Percentiles rank a stretch among this genome's conserved stretches.
phyloP scores from a whole-genome alignment of 2,797 vertebrate species.

The Danio kyathit region DNA sequence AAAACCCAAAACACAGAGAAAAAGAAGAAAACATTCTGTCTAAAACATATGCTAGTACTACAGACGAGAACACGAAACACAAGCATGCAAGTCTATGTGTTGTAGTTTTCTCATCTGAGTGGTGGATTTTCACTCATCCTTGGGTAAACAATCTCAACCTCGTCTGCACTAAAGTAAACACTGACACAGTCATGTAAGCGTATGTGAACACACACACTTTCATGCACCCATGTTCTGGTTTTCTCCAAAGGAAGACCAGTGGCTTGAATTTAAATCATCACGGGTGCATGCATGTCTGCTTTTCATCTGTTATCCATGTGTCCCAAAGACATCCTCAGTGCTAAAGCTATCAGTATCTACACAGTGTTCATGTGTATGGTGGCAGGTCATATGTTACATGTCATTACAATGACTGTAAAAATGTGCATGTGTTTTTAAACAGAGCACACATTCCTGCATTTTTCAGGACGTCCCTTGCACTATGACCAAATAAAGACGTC shows the following conservation, averaged over 20 bases:
- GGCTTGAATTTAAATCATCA: conserved; percentile 17
- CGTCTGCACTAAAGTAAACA: conserved; percentile 32
- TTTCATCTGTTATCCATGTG: conserved; percentile 34
- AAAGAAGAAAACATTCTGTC: conserved; percentile 35
- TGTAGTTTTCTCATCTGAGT: conserved; percentile 19
- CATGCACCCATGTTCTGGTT: conserved; percentile 8
- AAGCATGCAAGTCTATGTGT: background rate
- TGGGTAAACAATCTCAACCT: conserved; percentile 28
- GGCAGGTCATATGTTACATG: conserved; percentile 30
- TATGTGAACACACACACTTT: background rate
- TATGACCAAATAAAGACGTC: conserved; percentile 37
- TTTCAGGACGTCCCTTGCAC: background rate
- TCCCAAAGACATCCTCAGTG: conserved; percentile 30
- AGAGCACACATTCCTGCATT: conserved; percentile 11
- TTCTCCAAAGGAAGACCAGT: conserved; percentile 38
- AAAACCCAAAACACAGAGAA: conserved; percentile 20
- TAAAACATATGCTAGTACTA: conserved; percentile 1
- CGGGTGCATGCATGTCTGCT: background rate
- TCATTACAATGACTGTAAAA: conserved; percentile 1
- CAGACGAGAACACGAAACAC: background rate
- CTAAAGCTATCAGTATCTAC: background rate
- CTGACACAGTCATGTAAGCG: background rate
- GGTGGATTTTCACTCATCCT: conserved; percentile 18
- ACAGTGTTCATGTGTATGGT: background rate
- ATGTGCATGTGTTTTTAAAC: conserved; percentile 3